Evolutionary conservation across 2,888 invertebrate species (phyloP).

Genomic region (Stenichneumon culpator): DNA sequence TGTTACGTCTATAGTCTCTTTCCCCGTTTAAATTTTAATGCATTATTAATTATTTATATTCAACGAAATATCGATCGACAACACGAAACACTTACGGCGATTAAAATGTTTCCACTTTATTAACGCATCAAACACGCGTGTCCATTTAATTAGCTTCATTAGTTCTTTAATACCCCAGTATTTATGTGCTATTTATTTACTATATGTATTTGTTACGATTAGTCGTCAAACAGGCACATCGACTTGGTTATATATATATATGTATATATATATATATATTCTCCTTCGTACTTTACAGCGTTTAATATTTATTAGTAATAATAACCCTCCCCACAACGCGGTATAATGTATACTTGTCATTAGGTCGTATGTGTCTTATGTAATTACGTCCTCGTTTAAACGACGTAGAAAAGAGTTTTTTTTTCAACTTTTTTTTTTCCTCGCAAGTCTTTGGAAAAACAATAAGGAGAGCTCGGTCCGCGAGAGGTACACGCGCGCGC

Average conservation of each 20-base stretch:
- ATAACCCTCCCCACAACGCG: conserved; percentile 37
- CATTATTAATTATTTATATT: conserved; percentile 15
- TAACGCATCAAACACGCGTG: conserved; percentile 49
- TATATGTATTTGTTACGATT: conserved; percentile 75
- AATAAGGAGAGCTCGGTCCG: conserved; percentile 29
- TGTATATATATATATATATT: conserved; percentile 8
- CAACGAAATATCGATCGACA: conserved; percentile 44
- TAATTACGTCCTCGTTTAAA: conserved; percentile 35
- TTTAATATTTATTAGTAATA: conserved; percentile 53
- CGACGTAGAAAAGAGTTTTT: conserved; percentile 23
- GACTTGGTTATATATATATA: conserved; percentile 81
- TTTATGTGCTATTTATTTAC: conserved; percentile 47
- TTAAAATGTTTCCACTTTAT: conserved; percentile 64
- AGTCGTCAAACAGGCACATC: conserved; percentile 84
- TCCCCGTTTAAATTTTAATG: conserved; percentile 9
- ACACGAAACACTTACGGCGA: conserved; percentile 72
- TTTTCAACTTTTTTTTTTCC: neutral
- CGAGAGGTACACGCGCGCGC: neutral
- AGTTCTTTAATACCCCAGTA: conserved; percentile 40
- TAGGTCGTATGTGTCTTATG: conserved; percentile 47
- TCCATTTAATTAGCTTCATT: conserved; percentile 51
- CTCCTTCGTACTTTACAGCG: conserved; percentile 47
- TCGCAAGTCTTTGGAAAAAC: conserved; percentile 54
- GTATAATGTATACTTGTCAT: conserved; percentile 48
- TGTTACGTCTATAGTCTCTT: conserved; percentile 13